phyloP scores from a whole-genome alignment of 2,797 vertebrate genomes.

The Onychomys arenicola region DNA sequence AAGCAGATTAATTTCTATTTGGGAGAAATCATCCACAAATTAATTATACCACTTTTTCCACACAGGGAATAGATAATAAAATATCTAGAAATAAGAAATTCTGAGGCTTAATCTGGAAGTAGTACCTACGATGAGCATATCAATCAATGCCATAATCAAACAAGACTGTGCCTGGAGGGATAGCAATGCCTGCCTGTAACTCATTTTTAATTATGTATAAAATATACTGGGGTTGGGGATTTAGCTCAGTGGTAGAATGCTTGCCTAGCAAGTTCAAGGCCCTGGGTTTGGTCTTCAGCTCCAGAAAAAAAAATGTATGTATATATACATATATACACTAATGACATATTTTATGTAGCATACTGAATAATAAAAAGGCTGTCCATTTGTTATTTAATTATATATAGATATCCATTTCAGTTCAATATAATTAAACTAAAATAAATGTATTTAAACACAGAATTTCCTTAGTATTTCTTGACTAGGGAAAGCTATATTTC shows the following conservation, averaged over 20 bases:
- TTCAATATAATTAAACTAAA: background rate
- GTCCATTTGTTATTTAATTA: slow-evolving; percentile 32
- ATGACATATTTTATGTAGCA: slow-evolving; percentile 23
- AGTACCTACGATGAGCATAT: background rate
- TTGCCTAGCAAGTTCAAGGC: too few species aligned
- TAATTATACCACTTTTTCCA: slow-evolving; percentile 4
- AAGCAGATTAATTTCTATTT: slow-evolving; percentile 20
- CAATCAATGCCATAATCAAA: slow-evolving; percentile 37
- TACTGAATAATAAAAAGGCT: background rate
- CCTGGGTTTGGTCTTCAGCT: too few species aligned
- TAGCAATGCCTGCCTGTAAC: background rate
- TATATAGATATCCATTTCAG: background rate
- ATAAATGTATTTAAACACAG: slow-evolving; percentile 12
- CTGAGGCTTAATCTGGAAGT: background rate
- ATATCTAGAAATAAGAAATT: background rate
- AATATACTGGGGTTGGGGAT: too few species aligned
- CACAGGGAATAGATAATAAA: background rate
- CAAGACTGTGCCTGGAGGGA: background rate
- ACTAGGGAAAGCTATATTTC: background rate
- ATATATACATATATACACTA: too few species aligned
- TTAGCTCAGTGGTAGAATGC: too few species aligned
- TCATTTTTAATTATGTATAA: slow-evolving; percentile 25
- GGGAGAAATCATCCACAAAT: background rate
- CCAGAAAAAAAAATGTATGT: too few species aligned
- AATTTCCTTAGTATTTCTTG: slow-evolving; percentile 28